Conservation (phyloP, 2,797 vertebrate species). For the Myotis pilosus region DNA sequence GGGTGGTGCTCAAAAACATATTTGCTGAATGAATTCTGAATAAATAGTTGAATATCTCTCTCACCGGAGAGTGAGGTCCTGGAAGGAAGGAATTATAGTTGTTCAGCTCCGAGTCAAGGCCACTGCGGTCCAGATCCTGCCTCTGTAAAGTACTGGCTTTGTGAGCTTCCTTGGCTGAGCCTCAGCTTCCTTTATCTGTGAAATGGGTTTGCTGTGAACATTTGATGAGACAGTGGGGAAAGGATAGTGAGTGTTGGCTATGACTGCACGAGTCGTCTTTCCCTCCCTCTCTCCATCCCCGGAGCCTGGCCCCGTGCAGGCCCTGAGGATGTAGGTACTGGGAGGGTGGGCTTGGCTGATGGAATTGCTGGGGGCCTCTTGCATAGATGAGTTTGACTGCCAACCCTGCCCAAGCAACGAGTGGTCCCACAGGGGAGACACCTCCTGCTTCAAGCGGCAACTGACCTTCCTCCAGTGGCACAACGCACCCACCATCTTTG, state of each 20-base stretch:
- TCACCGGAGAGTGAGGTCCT: neutral
- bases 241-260: neutral
- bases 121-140: neutral
- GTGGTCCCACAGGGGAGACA: slow-evolving; percentile 85
- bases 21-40: neutral
- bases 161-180: neutral
- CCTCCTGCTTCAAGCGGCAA: slow-evolving; percentile 82
- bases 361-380: neutral
- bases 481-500: slow-evolving; percentile 73
- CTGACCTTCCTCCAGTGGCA: slow-evolving; percentile 85
- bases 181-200: neutral
- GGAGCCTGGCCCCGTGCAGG: neutral
- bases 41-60: neutral
- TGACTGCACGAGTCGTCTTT: too few relatives aligned
- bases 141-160: neutral
- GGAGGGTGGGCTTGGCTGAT: accelerated
- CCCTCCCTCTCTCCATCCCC: neutral
- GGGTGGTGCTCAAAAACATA: neutral
- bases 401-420: slow-evolving; percentile 80
- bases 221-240: neutral
- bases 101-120: neutral
- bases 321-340: accelerated
- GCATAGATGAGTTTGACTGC: slow-evolving; percentile 80
- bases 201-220: neutral
- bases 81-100: neutral